phyloP scores from a whole-genome alignment of 2,888 invertebrate species.

The Gymnoscelis rufifasciata region DNA sequence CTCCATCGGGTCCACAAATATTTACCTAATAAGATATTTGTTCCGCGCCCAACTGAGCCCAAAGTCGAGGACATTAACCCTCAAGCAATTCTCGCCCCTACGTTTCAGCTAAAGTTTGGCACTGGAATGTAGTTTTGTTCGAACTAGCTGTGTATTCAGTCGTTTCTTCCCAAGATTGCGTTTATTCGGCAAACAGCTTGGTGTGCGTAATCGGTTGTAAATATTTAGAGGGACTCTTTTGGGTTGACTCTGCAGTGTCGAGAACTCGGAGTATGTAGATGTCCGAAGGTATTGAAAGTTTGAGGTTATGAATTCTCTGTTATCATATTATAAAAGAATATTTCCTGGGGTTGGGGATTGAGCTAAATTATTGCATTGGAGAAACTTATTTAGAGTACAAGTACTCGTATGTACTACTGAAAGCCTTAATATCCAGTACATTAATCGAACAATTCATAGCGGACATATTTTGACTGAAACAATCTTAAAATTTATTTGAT shows the following conservation, averaged over 20 bases:
- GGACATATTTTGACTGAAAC: too few species aligned
- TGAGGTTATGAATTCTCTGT: too few species aligned
- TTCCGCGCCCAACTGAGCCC: not conserved
- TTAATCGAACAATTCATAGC: too few species aligned
- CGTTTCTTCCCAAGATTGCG: conserved; percentile 24
- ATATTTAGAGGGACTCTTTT: conserved; percentile 17
- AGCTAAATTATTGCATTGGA: too few species aligned
- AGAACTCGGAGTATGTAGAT: not conserved
- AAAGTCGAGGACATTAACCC: not conserved
- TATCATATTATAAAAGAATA: too few species aligned
- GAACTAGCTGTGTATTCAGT: conserved; percentile 11
- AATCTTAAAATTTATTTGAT: too few species aligned
- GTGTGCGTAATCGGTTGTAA: conserved; percentile 19
- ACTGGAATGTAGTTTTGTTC: conserved; percentile 1
- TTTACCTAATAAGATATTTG: conserved; percentile 3
- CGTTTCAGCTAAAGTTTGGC: not conserved
- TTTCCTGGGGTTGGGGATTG: too few species aligned
- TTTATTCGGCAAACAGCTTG: conserved; percentile 22
- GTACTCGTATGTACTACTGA: too few species aligned
- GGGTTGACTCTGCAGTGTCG: conserved; percentile 15
- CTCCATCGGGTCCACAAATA: not conserved
- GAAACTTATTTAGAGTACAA: too few species aligned
- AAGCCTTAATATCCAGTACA: too few species aligned
- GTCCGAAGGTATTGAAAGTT: too few species aligned
- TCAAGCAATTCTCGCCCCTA: conserved; percentile 3